Base-by-base conservation (phyloP, 2,113 vertebrate species). In the Nannospalax galili region DNA sequence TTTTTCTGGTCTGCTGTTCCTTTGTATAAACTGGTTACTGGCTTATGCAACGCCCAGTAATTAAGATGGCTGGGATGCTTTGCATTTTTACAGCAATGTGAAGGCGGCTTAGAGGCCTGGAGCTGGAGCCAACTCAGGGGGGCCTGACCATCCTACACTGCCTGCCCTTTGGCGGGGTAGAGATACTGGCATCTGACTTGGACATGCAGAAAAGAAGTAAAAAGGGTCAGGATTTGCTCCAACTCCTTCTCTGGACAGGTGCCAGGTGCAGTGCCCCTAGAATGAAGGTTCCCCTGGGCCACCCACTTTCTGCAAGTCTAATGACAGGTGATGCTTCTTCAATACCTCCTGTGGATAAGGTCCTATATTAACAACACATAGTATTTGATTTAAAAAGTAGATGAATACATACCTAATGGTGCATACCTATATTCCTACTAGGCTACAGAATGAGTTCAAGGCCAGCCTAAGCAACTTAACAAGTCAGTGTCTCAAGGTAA, bases 21-120 rank as follows among this genome's bases (percentile, higher is more conserved):
- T 98, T 98, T 98, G 98, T 98, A 92, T 96, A 96, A 98, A 98
- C 97, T 94, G 93, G 93, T 97, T 96, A 97, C 97, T 98, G 98
- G 97, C 98, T 98, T 98, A 98, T 98, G 98, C 98, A 98, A 98
- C 88, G 69, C 89, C 75, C 96, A 97, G 98, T 98, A 98, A 98
- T 98, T 98, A 98, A 98, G 98, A 98, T 98, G 65, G 95, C 97
- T 98, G 97, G 96, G 97, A 98, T 98, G 98, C 98, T 97, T 98
- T 48, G 75, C 97, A 98, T 98, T 98, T 98, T 98, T 98, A 98
- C 95, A 96, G 96, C 96, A 96, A 91, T 88, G 93, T 98, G 96
- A 98, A 97, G 96, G 97, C 95, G 48, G 94, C 96, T 98, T 35
- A 69, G 94, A 97, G 96, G 97, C 97, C 97, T 75, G 72, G 94